Percentiles rank a stretch among this genome's conserved stretches.
These are phyloP conservation scores for Corythucha ciliata DNA, from an alignment of 2,888 invertebrate genomes.

Conservation along the genomic window DNA sequence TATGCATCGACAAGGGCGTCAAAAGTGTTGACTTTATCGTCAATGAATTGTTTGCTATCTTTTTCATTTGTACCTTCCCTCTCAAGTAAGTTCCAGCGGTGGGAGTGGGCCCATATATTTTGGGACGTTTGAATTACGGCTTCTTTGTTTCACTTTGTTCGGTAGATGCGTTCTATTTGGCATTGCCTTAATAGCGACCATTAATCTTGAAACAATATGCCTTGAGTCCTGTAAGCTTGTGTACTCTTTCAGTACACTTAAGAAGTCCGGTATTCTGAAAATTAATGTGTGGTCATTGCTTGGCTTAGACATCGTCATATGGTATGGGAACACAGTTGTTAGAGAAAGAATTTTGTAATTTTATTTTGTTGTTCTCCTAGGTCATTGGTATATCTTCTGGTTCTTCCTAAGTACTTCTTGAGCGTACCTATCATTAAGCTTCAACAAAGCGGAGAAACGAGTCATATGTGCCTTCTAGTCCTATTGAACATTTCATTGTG, in stretches of 20 bases:
- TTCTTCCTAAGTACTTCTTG: slow-evolving; percentile 25
- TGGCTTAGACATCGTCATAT: no score
- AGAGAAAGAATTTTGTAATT: no score
- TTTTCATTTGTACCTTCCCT: slow-evolving; percentile 27
- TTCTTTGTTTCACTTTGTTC: background rate
- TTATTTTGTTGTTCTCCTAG: slow-evolving; percentile 9
- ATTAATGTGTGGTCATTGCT: slow-evolving; percentile 18
- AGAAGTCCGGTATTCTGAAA: slow-evolving; percentile 19
- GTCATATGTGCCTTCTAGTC: slow-evolving; percentile 22
- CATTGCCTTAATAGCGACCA: slow-evolving; percentile 19
- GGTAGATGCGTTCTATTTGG: slow-evolving; percentile 27
- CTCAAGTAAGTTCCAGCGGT: slow-evolving; percentile 12
- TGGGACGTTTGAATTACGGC: background rate
- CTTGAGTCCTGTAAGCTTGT: slow-evolving; percentile 22
- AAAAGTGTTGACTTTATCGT: slow-evolving; percentile 24
- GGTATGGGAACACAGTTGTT: no score
- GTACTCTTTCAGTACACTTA: slow-evolving; percentile 19
- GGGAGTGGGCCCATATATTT: background rate
- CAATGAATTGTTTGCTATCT: slow-evolving; percentile 25
- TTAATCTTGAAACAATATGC: slow-evolving; percentile 22
- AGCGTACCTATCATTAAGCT: slow-evolving; percentile 19
- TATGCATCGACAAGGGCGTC: slow-evolving; percentile 24
- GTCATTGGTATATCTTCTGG: slow-evolving; percentile 20
- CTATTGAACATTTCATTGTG: slow-evolving; percentile 17
- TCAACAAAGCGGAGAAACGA: slow-evolving; percentile 20